Percentiles rank a stretch among this genome's conserved stretches.
phyloP scores from a whole-genome alignment of 1,140 invertebrate genomes.

The Diprion similis region DNA sequence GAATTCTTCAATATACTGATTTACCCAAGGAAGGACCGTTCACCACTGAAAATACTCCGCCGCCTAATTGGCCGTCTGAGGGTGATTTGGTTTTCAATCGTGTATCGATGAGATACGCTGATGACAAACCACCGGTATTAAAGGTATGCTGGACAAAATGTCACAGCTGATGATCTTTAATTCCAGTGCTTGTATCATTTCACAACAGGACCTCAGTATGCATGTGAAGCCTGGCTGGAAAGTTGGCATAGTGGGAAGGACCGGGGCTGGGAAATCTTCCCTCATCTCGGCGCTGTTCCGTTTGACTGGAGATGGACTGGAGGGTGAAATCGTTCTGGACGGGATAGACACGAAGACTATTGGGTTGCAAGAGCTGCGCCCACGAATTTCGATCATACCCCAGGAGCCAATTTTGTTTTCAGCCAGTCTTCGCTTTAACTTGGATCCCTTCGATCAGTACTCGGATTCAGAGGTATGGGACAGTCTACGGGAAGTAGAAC shows the following conservation, averaged over 20 bases:
- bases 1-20: too few relatives aligned
- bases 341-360: constrained; percentile 69
- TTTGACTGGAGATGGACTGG: constrained; percentile 57
- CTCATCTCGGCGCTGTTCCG: constrained; percentile 78
- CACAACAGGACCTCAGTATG: constrained; percentile 63
- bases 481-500: constrained; percentile 62
- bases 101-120: too few relatives aligned
- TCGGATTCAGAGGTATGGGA: constrained; percentile 68
- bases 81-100: too few relatives aligned
- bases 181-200: too few relatives aligned
- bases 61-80: too few relatives aligned
- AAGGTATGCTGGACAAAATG: constrained; percentile 35
- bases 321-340: constrained; percentile 71
- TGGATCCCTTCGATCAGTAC: constrained; percentile 82
- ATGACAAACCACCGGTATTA: too few relatives aligned
- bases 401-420: constrained; percentile 86
- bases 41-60: too few relatives aligned
- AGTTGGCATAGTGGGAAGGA: constrained; percentile 76
- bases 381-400: constrained; percentile 83
- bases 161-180: too few relatives aligned
- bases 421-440: constrained; percentile 79
- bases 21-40: too few relatives aligned
- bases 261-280: constrained; percentile 86
- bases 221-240: constrained; percentile 72
- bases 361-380: constrained; percentile 74